Percentiles rank a stretch among this genome's conserved stretches.
Evolutionary conservation across 2,797 vertebrate genomes (phyloP).

Genomic region (Pelochelys cantorii): DNA sequence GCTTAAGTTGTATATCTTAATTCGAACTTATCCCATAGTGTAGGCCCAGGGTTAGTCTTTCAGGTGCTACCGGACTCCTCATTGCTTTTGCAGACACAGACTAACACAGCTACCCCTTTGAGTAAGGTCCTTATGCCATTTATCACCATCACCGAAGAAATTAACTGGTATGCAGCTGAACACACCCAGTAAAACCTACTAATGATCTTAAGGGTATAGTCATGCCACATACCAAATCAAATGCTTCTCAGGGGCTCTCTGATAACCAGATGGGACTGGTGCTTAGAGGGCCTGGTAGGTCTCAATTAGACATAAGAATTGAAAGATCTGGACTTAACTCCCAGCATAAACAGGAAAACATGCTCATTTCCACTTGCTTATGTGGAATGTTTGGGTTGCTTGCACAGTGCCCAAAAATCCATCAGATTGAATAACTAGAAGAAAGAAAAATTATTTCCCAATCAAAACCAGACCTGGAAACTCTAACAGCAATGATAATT

Average conservation of each 20-base stretch:
- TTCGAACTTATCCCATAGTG: too few species aligned
- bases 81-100: too few species aligned
- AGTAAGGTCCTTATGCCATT: neutral
- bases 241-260: neutral
- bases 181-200: neutral
- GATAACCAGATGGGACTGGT: neutral
- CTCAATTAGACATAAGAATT: neutral
- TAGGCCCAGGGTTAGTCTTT: too few species aligned
- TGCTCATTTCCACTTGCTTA: neutral
- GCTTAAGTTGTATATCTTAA: too few species aligned
- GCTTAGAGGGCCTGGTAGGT: fast-evolving
- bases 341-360: neutral
- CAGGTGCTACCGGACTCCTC: too few species aligned
- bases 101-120: too few species aligned
- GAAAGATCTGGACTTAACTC: neutral
- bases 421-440: neutral
- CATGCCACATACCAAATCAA: neutral
- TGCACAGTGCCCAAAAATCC: neutral
- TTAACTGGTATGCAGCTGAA: neutral
- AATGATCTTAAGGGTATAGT: neutral
- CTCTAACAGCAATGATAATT: neutral
- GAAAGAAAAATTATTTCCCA: neutral
- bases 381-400: neutral
- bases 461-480: neutral
- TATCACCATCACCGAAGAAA: neutral